phyloP scores from a whole-genome alignment of 2,888 invertebrate species.

The Philereme transversata region DNA sequence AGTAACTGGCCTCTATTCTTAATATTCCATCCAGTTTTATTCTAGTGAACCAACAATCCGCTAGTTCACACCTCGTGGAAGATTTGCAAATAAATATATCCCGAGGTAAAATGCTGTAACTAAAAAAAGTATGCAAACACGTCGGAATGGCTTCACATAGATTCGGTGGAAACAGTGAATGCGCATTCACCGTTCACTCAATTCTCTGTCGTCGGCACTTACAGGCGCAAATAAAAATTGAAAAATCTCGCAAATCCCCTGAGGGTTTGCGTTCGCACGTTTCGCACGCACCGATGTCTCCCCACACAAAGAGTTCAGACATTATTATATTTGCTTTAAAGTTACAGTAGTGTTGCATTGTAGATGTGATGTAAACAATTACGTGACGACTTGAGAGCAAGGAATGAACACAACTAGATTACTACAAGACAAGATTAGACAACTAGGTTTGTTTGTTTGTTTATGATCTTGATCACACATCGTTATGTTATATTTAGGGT shows the following conservation, averaged over 20 bases:
- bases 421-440: no score
- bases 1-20: constrained; percentile 25
- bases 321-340: constrained; percentile 56
- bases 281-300: constrained; percentile 57
- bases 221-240: constrained; percentile 80
- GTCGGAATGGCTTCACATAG: constrained; percentile 37
- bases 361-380: constrained; percentile 22
- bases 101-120: constrained; percentile 28
- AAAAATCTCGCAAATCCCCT: constrained; percentile 78
- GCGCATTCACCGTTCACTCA: constrained; percentile 45
- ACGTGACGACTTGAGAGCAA: neutral
- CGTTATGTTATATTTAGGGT: no score
- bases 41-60: constrained; percentile 16
- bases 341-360: constrained; percentile 30
- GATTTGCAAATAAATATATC: constrained; percentile 25
- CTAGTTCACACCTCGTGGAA: constrained; percentile 14
- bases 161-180: constrained; percentile 50
- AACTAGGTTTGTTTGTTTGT: no score
- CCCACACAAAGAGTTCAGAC: constrained; percentile 55
- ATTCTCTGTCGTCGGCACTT: constrained; percentile 64
- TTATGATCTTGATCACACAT: neutral
- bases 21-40: constrained; percentile 28
- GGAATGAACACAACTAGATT: neutral
- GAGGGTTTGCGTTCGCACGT: constrained; percentile 67
- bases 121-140: constrained; percentile 44